Evolutionary conservation across 64 coral and sea anemone species (phyloP).

Genomic region (Pocillopora verrucosa): DNA sequence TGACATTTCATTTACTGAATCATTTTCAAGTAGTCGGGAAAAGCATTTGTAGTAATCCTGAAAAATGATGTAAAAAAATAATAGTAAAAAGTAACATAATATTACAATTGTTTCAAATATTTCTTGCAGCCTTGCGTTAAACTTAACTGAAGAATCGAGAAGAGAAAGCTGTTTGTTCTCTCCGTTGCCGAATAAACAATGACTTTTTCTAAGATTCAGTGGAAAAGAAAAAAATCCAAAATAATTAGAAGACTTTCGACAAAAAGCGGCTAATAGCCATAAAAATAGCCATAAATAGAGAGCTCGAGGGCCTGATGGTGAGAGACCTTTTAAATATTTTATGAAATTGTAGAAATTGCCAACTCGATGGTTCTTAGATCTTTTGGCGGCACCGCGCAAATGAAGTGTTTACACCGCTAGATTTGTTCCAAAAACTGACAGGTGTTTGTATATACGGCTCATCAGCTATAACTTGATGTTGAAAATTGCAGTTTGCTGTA

Average conservation of each 20-base stretch:
- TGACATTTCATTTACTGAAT: background rate
- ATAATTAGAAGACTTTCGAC: constrained; percentile 17
- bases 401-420: constrained; percentile 8
- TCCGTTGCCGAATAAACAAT: background rate
- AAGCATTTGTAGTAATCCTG: background rate
- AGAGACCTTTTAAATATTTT: constrained; percentile 46
- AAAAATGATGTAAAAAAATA: background rate
- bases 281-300: constrained; percentile 20
- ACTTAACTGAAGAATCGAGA: background rate
- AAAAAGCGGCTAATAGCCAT: constrained; percentile 44
- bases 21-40: no score
- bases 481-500: constrained; percentile 21
- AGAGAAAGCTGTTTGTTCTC: background rate
- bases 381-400: constrained; percentile 16
- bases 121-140: background rate
- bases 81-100: no score
- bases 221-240: constrained; percentile 15
- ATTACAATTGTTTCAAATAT: no score
- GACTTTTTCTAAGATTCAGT: background rate
- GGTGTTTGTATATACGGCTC: background rate
- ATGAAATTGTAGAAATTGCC: constrained; percentile 4
- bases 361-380: background rate
- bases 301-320: background rate
- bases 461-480: background rate
- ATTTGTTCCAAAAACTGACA: background rate